Evolutionary conservation across 1,140 invertebrate genomes (phyloP).

Genomic region (Listronotus oregonensis): DNA sequence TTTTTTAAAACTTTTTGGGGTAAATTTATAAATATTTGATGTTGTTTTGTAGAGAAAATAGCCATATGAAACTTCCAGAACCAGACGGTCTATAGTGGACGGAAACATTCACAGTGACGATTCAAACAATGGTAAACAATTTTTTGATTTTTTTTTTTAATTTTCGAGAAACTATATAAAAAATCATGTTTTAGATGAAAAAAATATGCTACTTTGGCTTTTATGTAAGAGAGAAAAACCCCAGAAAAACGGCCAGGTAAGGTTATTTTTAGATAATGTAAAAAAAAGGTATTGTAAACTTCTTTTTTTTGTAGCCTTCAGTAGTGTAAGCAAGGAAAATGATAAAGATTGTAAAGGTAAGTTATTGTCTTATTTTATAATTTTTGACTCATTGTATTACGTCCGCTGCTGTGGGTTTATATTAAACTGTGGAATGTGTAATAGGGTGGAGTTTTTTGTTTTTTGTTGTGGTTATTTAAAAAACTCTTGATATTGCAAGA

Average conservation of each 20-base stretch:
- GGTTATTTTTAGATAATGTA: neutral
- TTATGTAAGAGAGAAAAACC: slow-evolving; percentile 34
- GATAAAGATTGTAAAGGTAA: too few relatives aligned
- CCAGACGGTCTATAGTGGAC: slow-evolving; percentile 19
- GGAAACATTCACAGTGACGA: slow-evolving; percentile 19
- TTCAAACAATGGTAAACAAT: slow-evolving; percentile 35
- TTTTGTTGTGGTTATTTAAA: too few relatives aligned
- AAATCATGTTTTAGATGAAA: slow-evolving; percentile 17
- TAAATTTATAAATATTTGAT: neutral
- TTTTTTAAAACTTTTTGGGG: slow-evolving; percentile 4
- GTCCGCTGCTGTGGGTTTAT: too few relatives aligned
- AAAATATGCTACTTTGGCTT: slow-evolving; percentile 26
- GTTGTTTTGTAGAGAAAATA: slow-evolving; percentile 18
- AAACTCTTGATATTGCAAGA: too few relatives aligned
- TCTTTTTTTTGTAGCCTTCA: neutral
- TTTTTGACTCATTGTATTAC: too few relatives aligned
- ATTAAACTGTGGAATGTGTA: too few relatives aligned
- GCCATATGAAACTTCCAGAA: slow-evolving; percentile 27
- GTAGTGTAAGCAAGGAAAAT: neutral
- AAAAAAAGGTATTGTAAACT: neutral
- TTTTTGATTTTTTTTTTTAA: too few relatives aligned
- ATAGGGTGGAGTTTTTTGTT: too few relatives aligned
- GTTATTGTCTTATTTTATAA: too few relatives aligned
- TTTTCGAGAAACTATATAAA: slow-evolving; percentile 7
- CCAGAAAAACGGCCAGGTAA: slow-evolving; percentile 20